Base-by-base conservation (phyloP, 2,797 vertebrate species). In the Sebastes flavidus region DNA sequence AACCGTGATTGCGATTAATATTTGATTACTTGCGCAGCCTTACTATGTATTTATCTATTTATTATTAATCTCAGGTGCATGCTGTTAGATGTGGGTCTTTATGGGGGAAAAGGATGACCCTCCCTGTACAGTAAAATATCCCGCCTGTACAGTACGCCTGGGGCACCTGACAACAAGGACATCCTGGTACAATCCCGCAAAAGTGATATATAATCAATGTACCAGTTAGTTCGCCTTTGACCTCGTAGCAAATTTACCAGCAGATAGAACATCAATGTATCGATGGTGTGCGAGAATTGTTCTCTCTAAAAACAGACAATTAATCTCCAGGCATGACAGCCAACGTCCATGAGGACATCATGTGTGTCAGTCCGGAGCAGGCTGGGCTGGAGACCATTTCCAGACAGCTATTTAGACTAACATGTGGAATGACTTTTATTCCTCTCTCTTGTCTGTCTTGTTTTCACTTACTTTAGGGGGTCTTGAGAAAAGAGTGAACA, bases 121-220 rank as follows among this genome's bases (percentile, higher is more conserved):
- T 38, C 9, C 13, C 7, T n/a, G 27, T 67, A 25, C 27, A 65
- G 58, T 63, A 49, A 34, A 78, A 80, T 8, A 18, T 25, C 61
- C 67, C 71, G 38, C 66, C 29, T 25, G 67, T 77, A 68, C 61
- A 8, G 42, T 55, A 38, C 25, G 67, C 61, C 67, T 24, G 42
- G 60, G 67, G 30, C 46, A 65, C 34, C 56, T 65, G 62, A 82
- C 72, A 91, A 81, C 78, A 77, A 89, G 49, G 87, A 73, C 85
- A 87, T 80, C 1, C 62, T 78, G 68, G 62, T 73, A 34, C 49
- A 65, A 69, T 83, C 61, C 68, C 66, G n/a, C 73, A 42, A 80
- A 72, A 72, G 65, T 68, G 76, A 90, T 77, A 82, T 79, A 86
- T 63, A 89, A 94, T 95, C 94, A 90, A 89, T 92, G 78, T 59